Evolutionary conservation across 2,113 vertebrate species (phyloP), one percentile per base, ranked within the genome.

Genomic region (Leptocoma aspasia): DNA sequence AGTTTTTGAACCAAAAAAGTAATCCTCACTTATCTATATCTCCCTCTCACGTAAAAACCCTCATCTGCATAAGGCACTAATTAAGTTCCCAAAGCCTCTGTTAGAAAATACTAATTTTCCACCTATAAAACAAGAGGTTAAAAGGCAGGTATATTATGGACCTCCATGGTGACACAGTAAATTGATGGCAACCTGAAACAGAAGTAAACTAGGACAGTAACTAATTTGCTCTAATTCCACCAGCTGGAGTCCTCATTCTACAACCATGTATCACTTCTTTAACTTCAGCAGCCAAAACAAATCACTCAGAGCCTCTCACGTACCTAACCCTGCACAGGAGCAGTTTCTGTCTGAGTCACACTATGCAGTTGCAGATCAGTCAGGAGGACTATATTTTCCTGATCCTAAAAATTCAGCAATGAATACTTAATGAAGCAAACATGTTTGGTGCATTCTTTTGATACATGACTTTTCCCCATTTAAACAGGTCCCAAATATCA

Each of bases 1-100:
- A 27, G 15, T 27, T 12, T 30, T 44, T 54, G 52, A 24, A 30
- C 13, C 19, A 69, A 31, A 82, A 87, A 53, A 26, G 22, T 10
- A 31, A 8, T 79, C 33, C 26, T 65, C 23, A 45, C 8, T 27
- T 47, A 52, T 37, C 6, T 49, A 20, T 26, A 71, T 17, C 8
- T 11, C 13, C 1, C 15, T 16, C 22, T n/a, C 15, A 57, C 22
- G 54, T 73, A 63, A 53, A n/a, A 15, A 1, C 1, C 0, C 0
- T 3, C 6, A 53, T 65, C 33, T 81, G 35, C 17, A 33, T 26
- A 70, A 81, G n/a, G 44, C 18, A 82, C 8, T 44, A 47, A 65
- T 31, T 20, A 75, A 39, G 23, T 22, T 75, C 52, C 35, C 23
- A 83, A 66, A 61, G 26, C 22, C 35, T 42, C 5, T n/a, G 22